Percentiles rank a stretch among this genome's conserved stretches.
These are phyloP conservation scores for Chaunax sp. DNA, from an alignment of 2,797 vertebrate species.

Conservation along the genomic window DNA sequence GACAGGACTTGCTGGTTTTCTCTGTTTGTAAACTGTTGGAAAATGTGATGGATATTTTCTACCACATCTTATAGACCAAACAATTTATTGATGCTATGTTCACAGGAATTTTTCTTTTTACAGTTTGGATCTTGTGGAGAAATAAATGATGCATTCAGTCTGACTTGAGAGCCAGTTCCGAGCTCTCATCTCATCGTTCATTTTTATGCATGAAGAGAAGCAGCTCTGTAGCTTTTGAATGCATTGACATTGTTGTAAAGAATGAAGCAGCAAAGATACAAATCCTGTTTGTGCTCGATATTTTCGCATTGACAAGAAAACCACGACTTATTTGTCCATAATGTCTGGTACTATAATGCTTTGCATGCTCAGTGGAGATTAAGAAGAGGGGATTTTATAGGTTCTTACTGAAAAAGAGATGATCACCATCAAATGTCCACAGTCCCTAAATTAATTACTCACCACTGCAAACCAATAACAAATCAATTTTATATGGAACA, in stretches of 20 bases:
- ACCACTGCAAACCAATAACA: slow-evolving; percentile 6
- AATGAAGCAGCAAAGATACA: slow-evolving; percentile 7
- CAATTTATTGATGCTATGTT: not conserved
- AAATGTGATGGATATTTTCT: no score
- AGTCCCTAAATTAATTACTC: slow-evolving; percentile 5
- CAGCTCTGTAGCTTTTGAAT: no score
- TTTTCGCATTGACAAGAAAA: not conserved
- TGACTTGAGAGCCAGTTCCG: slow-evolving; percentile 1
- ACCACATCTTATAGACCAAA: no score
- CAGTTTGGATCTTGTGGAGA: not conserved
- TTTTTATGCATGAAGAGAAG: slow-evolving; percentile 3
- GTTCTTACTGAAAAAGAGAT: not conserved
- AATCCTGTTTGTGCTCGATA: not conserved
- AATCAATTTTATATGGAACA: slow-evolving; percentile 1
- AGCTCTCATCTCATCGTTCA: not conserved
- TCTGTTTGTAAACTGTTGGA: no score
- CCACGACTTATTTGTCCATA: not conserved
- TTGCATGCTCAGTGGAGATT: slow-evolving; percentile 2
- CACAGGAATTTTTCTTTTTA: no score
- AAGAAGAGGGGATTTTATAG: not conserved
- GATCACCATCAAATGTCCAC: slow-evolving; percentile 5
- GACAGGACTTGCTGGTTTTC: no score
- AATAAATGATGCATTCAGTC: slow-evolving; percentile 2
- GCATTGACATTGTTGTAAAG: not conserved
- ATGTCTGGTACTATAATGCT: not conserved